phyloP scores from a whole-genome alignment of 2,113 vertebrate genomes.

The Alethe castanea region DNA sequence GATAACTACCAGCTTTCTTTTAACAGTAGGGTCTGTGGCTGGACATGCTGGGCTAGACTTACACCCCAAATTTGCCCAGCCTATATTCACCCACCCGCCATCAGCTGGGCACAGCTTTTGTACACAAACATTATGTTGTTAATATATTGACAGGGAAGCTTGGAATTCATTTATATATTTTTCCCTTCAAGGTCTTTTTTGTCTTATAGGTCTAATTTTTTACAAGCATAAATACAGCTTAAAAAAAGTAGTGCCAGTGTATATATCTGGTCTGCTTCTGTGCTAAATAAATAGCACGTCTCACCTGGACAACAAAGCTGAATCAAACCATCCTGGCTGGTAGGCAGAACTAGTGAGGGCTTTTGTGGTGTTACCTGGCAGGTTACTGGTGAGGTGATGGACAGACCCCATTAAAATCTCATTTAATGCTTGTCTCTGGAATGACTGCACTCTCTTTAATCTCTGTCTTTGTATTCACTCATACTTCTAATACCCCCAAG shows the following conservation, averaged over 20 bases:
- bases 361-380: background rate
- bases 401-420: background rate
- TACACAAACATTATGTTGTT: background rate
- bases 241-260: background rate
- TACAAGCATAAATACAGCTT: background rate
- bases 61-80: background rate
- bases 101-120: background rate
- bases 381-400: background rate
- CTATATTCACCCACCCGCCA: accelerated
- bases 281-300: background rate
- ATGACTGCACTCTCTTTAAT: background rate
- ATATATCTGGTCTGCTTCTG: background rate
- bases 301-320: background rate
- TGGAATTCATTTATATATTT: background rate
- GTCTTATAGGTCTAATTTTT: background rate
- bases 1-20: background rate
- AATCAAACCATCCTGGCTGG: background rate
- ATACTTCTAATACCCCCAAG: background rate
- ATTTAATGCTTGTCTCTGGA: background rate
- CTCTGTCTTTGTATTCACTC: background rate
- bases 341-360: background rate
- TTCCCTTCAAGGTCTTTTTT: background rate
- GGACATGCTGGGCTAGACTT: background rate
- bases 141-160: background rate
- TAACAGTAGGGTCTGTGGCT: background rate